Evolutionary conservation across 2,113 vertebrate genomes (phyloP), one percentile per base, ranked within the genome.

Genomic region (Anser brachyrhynchus): DNA sequence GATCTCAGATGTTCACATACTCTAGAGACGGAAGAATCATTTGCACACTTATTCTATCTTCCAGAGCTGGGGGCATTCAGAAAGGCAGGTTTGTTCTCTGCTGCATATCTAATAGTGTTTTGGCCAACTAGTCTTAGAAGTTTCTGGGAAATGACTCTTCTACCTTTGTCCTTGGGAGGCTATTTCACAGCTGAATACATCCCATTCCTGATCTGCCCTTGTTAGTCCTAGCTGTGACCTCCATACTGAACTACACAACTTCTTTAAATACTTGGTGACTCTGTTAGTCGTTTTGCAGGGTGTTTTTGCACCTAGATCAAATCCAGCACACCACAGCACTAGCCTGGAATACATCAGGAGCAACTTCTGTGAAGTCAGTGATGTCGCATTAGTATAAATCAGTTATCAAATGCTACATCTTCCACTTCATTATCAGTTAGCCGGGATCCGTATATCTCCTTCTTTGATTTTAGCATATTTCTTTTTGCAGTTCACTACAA

Each of bases 131-230:
- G 77, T 89, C 86, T 92, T 93, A 79, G 93, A 96, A 89, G 84
- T 92, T 95, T 52, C 80, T 82, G 54, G 75, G 77, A 89, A 96
- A 96, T 44, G 33, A 95, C n/a, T 95, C 77, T 78, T 93, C 92
- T 92, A 69, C 65, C 73, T 97, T 96, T 92, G 92, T 83, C 86
- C 90, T 93, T 94, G 90, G 90, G 71, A 96, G 54, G 77, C 90
- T 94, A 95, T 97, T 96, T 96, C 93, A 97, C 90, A 96, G 90
- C 43, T 90, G 86, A 96, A 92, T 90, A 97, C 89, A 92, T 71
- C 64, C 62, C 80, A 70, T 89, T 93, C 86, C 69, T 62, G 89
- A 72, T 89, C 58, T 87, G 76, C 62, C 66, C 61, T 96, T 92
- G 49, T 54, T 58, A 93, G 80, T 92, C 88, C 92, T 93, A 89